Percentiles rank a stretch among this genome's conserved stretches.
Evolutionary conservation across 2,113 vertebrate species (phyloP).

Genomic region (Paedocypris sp.): DNA sequence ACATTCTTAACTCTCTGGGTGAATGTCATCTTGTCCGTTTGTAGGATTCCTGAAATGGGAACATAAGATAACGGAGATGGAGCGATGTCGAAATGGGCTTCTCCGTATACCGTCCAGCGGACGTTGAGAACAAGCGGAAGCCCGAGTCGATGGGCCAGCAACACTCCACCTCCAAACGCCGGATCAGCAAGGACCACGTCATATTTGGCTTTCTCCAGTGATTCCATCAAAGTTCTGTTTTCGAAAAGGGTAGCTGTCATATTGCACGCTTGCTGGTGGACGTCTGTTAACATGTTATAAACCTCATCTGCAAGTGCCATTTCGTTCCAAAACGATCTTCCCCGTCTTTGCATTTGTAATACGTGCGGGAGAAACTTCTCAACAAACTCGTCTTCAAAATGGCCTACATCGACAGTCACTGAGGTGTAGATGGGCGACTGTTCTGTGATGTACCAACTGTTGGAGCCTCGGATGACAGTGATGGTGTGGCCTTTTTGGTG

Average conservation of each 20-base stretch:
- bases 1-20: constrained; percentile 17
- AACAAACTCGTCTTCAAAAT: background rate
- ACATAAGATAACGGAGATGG: constrained; percentile 31
- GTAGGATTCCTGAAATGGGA: constrained; percentile 7
- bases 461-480: constrained; percentile 16
- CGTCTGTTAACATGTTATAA: background rate
- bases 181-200: constrained; percentile 43
- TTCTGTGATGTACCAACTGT: constrained; percentile 24
- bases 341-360: background rate
- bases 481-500: constrained; percentile 26
- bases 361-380: background rate
- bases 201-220: constrained; percentile 23
- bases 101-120: constrained; percentile 38
- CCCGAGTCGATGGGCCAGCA: constrained; percentile 37
- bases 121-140: constrained; percentile 42
- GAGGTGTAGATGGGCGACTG: constrained; percentile 24
- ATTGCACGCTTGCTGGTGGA: constrained; percentile 1
- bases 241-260: constrained; percentile 35
- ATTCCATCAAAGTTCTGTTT: constrained; percentile 20
- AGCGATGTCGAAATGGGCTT: constrained; percentile 33
- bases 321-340: background rate
- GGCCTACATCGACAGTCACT: constrained; percentile 12
- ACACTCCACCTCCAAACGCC: constrained; percentile 32
- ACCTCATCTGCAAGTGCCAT: background rate
- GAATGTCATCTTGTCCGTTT: constrained; percentile 33